Evolutionary conservation across 1,140 invertebrate genomes (phyloP), one percentile per base, ranked within the genome.

Genomic region (Acromyrmex heyeri): DNA sequence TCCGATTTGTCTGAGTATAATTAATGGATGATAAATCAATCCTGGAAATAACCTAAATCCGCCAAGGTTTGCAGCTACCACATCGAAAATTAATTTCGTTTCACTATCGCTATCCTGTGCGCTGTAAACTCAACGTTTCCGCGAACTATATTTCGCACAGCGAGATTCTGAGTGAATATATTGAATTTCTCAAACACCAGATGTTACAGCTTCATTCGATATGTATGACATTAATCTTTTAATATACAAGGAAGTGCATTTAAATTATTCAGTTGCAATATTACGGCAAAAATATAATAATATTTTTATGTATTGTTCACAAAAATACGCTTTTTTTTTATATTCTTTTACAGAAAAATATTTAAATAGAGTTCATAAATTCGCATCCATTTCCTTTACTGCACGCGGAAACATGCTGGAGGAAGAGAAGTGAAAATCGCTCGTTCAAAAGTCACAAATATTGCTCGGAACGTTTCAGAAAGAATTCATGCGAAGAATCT

Each of bases 121-220:
- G 14, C 30, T 70, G 30, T 44, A 44, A 27, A 38, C 38, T 73
- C 55, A 21, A 73, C 14, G 79, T 57, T 73, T 59, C 16, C 55
- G 38, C 69, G 79, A 34, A 82, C 50, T 73, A 24, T 21, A 73
- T 83, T 38, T 75, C 69, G 69, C 44, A 34, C 57, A 27, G 38
- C 18, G 38, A 61, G 24, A 73, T 82, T 59, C 53, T 34, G 79
- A 73, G 70, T 50, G 55, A 73, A 61, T 75, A 82, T 82, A 83
- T 83, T 82, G 79, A 59, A 82, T 82, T 83, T 83, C 69, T 72
- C 55, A 50, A 62, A 83, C 69, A 82, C 53, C 67, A 83, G 79
- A 75, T 83, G 69, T 61, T 83, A 57, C 55, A 50, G 24, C 72
- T 44, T n/a, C 21, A 18, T 16, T 55, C 55, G 79, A 59, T 14